Base-by-base conservation (phyloP, 2,113 vertebrate species). In the Shinisaurus crocodilurus region DNA sequence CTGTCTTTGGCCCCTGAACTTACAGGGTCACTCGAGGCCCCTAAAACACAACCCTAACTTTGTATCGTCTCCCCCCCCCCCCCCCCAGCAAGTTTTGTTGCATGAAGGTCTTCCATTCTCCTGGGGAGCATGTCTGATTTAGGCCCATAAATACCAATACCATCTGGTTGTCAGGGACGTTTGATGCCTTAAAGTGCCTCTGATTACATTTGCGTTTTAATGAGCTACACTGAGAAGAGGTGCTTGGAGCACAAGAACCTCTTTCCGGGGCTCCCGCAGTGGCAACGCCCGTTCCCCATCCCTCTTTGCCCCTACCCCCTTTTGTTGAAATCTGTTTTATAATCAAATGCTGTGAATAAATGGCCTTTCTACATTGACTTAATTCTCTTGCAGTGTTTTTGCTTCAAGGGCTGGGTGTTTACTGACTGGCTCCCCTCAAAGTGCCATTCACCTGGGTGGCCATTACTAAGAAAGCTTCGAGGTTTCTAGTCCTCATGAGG, bases 201-300 rank as follows among this genome's bases (percentile, higher is more conserved):
- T 54, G 72, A 85, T 85, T 77, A 69, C 82, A 85, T 90, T 90
- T 90, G 82, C 82, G 85, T 85, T 65, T 85, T 89, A 90, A 79
- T 85, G 57, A 88, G 70, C 70, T 74, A 6, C n/a, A n/a, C 34
- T 74, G 34, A 74, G 70, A 37, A 74, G 70, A 34, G 72, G 57
- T 23, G 43, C 57, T 37, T 9, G 82, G 40, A 37, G 25, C 20
- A 10, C 13, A 48, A 77, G 72, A 81, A 60, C 18, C 43, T n/a
- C 75, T 34, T 88, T 50, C 40, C 1, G 57, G 75, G 75, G 75
- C 60, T 20, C 60, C 86, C 25, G 60, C 40, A 0, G 60, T 15
- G 75, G 57, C 15, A 32, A 60, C 4, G 32, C 32, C 57, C 18
- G 3, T 37, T 23, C 16, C 40, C 50, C 50, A 1, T 29, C 15